Base-by-base conservation (phyloP, 1,140 invertebrate genomes). In the Maconellicoccus hirsutus region DNA sequence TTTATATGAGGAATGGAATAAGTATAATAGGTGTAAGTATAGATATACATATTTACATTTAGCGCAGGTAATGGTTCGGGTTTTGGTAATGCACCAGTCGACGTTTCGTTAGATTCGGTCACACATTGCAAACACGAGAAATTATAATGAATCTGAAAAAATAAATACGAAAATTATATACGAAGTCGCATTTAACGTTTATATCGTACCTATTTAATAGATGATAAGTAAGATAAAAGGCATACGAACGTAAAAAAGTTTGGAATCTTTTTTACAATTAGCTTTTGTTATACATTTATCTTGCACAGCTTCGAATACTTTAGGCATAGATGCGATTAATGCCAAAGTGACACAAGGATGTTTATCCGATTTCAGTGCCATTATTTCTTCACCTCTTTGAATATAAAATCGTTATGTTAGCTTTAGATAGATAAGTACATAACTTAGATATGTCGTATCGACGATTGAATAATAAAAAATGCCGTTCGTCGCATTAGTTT, bases 251-350 rank as follows among this genome's bases (percentile, higher is more conserved):
- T 89, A 89, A 79, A 89, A 91, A 69, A 84, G 86, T 77, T 91
- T 91, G 0, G 87, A 89, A 76, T 91, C 89, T 78, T 89, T 88
- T 76, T 91, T 91, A 78, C 87, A 89, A 76, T 90, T 88, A 0
- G 89, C 88, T 78, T 89, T 90, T 0, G 85, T 87, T 59, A 91
- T 91, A 75, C 88, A 90, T 75, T 87, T 89, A 74, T 90, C 88
- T 77, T 90, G 86, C 0, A 91, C 88, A 0, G 89, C 86, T 79
- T 89, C 87, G 75, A 90, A 89, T 0, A 91, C 89, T 70, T 84
- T 81, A 0, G 89, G 89, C 87, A 91, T 90, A 12, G 85, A 86
- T 0, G 88, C 87, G 59, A 91, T 90, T 23, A 91, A 79, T 0
- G 88, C 89, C 7, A 91, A 77, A 0, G 88, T 89, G 0, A 90